Conservation (phyloP, 2,113 vertebrate species). For the Neodon shergylaensis region DNA sequence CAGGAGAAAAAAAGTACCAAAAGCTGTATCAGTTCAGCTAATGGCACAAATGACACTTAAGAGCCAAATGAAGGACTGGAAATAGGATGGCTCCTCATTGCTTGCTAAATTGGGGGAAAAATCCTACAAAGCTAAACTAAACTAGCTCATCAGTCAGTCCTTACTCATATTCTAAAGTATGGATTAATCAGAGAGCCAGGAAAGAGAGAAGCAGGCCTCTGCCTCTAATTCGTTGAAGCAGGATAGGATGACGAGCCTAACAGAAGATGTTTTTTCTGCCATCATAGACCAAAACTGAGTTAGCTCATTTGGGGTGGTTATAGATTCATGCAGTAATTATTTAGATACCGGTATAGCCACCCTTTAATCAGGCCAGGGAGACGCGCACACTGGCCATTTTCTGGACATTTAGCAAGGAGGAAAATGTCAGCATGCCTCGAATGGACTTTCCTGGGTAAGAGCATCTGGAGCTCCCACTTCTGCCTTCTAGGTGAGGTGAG, state of each 20-base stretch:
- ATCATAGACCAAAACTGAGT: background rate
- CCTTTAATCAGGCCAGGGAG: constrained; percentile 40
- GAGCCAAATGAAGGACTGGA: constrained; percentile 71
- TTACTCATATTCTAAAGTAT: constrained; percentile 48
- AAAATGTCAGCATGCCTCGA: background rate
- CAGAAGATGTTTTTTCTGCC: constrained; percentile 60
- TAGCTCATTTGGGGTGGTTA: constrained; percentile 36
- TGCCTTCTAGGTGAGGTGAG: background rate
- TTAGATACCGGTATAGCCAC: background rate
- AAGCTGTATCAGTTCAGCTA: constrained; percentile 46
- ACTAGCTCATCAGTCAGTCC: constrained; percentile 74
- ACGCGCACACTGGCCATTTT: background rate
- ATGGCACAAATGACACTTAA: constrained; percentile 72
- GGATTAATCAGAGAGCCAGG: constrained; percentile 75
- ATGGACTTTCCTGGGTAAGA: background rate
- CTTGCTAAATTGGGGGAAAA: constrained; percentile 77
- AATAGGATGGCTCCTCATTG: constrained; percentile 65
- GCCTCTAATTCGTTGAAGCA: constrained; percentile 54
- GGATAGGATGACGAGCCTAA: constrained; percentile 49
- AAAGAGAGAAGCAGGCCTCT: constrained; percentile 35
- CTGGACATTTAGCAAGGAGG: constrained; percentile 2
- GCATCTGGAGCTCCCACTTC: background rate
- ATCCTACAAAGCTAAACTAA: constrained; percentile 76
- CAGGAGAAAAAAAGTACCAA: background rate
- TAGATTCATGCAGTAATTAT: constrained; percentile 62